Conservation (phyloP, 1,140 invertebrate genomes). For the Cydia pomonella region DNA sequence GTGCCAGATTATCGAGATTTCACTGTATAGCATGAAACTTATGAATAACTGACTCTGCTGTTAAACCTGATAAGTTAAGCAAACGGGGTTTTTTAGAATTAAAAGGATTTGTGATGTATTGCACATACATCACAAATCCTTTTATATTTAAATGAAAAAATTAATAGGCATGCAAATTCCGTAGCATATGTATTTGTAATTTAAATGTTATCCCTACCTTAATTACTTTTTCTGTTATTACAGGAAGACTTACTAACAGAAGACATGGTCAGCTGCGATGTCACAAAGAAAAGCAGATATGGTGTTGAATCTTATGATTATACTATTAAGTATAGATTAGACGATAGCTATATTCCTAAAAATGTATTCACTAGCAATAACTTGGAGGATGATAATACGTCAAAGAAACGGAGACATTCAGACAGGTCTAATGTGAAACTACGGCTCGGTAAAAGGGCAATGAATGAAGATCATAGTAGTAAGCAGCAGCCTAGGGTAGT, state of each 20-base stretch:
- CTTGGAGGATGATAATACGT: slow-evolving; percentile 45
- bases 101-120: too few species aligned
- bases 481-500: slow-evolving; percentile 80
- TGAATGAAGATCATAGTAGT: slow-evolving; percentile 71
- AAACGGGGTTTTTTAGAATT: too few species aligned
- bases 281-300: slow-evolving; percentile 71
- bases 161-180: too few species aligned
- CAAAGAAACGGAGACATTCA: slow-evolving; percentile 81
- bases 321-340: slow-evolving; percentile 77
- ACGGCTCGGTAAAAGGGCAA: slow-evolving; percentile 80
- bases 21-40: too few species aligned
- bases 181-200: too few species aligned
- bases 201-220: too few species aligned
- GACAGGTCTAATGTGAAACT: slow-evolving; percentile 83
- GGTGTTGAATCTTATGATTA: slow-evolving; percentile 79
- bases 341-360: slow-evolving; percentile 68
- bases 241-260: slow-evolving; percentile 73
- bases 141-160: too few species aligned
- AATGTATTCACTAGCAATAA: slow-evolving; percentile 64
- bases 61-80: too few species aligned
- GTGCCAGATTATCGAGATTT: too few species aligned
- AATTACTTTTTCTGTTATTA: slow-evolving; percentile 40
- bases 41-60: too few species aligned
- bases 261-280: slow-evolving; percentile 75
- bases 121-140: too few species aligned